Base-by-base conservation (phyloP, 2,113 vertebrate genomes). In the Lepisosteus osseus region DNA sequence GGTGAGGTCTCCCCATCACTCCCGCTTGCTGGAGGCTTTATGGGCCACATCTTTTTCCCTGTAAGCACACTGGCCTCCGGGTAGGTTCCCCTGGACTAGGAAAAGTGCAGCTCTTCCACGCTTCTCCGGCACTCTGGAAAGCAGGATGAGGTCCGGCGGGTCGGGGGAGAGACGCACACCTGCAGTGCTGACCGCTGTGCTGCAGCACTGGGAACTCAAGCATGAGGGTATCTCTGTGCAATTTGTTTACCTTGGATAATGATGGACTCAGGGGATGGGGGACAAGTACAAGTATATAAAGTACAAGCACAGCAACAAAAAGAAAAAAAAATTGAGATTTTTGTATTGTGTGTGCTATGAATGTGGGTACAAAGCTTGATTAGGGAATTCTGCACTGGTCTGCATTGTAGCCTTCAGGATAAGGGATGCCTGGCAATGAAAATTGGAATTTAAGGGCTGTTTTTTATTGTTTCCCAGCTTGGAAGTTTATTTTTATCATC, bases 331-430 rank as follows among this genome's bases (percentile, higher is more conserved):
- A 13, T 44, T 40, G 61, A 14, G 4, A 40, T 70, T 61, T 73
- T 68, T 71, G 61, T 73, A 4, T 69, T 74, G 67, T 55, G 15
- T 44, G 69, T 74, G 54, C 40, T 6, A 69, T 78, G 7, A 80
- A 83, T 65, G 47, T 77, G 65, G 88, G 82, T 89, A 86, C 85
- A 90, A 87, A 88, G 85, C 71, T 70, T 67, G 7, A 61, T 12
- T 65, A 56, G 29, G 40, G 5, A 4, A 56, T 40, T 7, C 7
- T 17, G 29, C 17, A 13, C 3, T 13, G 40, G 41, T 41, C 63
- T 65, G 9, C 15, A 1, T 68, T 15, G 13, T 6, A 59, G 5
- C 4, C n/a, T 59, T n/a, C 14, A 13, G 57, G 57, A 15, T n/a
- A 59, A 59, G 57, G 57, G 57, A 59, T n/a, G n/a, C 14, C 9